Conservation (phyloP, 2,888 invertebrate genomes). For the Macaria liturata region DNA sequence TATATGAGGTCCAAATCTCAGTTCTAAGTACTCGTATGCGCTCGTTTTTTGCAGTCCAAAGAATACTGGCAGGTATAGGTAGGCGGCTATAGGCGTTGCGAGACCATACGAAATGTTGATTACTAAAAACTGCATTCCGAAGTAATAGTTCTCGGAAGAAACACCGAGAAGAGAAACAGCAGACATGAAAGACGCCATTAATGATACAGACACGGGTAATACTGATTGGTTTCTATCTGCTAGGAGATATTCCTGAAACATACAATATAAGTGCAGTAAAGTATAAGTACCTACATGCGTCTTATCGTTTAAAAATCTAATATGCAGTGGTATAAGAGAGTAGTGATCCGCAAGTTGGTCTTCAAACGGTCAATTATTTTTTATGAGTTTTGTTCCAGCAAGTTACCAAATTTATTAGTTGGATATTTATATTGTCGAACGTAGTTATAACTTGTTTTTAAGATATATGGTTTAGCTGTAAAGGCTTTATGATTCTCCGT, state of each 20-base stretch:
- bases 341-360: too few relatives aligned
- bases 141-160: conserved; percentile 93
- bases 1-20: conserved; percentile 90
- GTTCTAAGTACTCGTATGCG: conserved; percentile 96
- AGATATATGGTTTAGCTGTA: too few relatives aligned
- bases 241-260: conserved; percentile 89
- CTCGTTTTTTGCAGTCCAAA: conserved; percentile 91
- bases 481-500: too few relatives aligned
- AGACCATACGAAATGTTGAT: conserved; percentile 89
- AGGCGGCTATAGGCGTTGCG: conserved; percentile 90
- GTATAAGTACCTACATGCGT: too few relatives aligned
- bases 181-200: conserved; percentile 97
- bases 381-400: too few relatives aligned
- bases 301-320: too few relatives aligned
- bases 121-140: conserved; percentile 91
- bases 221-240: conserved; percentile 93
- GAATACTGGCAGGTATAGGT: conserved; percentile 92
- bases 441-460: too few relatives aligned
- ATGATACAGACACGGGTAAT: conserved; percentile 91
- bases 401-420: too few relatives aligned
- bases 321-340: too few relatives aligned
- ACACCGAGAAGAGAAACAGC: conserved; percentile 94
- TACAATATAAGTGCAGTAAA: conserved; percentile 8
- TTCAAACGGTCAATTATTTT: too few relatives aligned
- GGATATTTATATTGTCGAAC: too few relatives aligned